A percentile compares a stretch with the other conserved stretches of the same genome.
These are phyloP conservation scores for Ctenicera cuprea DNA, from an alignment of 2,888 invertebrate genomes.

Conservation along the genomic window DNA sequence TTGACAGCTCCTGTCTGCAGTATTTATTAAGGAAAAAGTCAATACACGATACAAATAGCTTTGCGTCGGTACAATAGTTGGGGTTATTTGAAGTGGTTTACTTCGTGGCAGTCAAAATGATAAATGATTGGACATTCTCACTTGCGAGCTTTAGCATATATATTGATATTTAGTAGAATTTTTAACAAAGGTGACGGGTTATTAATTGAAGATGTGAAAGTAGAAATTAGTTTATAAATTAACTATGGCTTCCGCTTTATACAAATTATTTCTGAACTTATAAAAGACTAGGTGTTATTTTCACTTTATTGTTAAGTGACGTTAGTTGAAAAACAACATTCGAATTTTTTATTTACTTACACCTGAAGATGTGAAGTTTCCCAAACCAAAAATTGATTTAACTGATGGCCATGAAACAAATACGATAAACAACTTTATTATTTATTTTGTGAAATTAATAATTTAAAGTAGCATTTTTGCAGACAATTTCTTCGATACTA, in stretches of 20 bases:
- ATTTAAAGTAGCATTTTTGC: too few relatives aligned
- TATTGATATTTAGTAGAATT: conserved; percentile 1
- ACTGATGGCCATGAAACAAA: too few relatives aligned
- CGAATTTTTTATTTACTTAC: too few relatives aligned
- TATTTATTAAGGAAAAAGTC: conserved; percentile 19
- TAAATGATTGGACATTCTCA: conserved; percentile 25
- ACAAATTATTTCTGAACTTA: too few relatives aligned
- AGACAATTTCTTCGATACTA: too few relatives aligned
- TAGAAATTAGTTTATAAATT: conserved; percentile 5
- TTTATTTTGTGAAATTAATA: too few relatives aligned
- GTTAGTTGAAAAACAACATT: too few relatives aligned
- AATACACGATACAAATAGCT: conserved; percentile 20
- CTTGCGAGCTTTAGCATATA: conserved; percentile 10
- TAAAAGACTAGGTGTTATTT: too few relatives aligned
- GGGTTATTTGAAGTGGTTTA: conserved; percentile 9
- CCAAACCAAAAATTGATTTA: too few relatives aligned
- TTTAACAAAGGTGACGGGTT: conserved; percentile 1
- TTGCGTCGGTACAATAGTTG: background rate
- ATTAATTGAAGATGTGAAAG: conserved; percentile 7
- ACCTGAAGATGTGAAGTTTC: too few relatives aligned
- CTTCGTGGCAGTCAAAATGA: conserved; percentile 9
- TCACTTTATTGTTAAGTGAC: too few relatives aligned
- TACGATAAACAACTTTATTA: too few relatives aligned
- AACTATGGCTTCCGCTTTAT: background rate
- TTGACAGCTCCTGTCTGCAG: background rate